Base-by-base conservation (phyloP, 1,140 invertebrate genomes). In the Anthonomus grandis region DNA sequence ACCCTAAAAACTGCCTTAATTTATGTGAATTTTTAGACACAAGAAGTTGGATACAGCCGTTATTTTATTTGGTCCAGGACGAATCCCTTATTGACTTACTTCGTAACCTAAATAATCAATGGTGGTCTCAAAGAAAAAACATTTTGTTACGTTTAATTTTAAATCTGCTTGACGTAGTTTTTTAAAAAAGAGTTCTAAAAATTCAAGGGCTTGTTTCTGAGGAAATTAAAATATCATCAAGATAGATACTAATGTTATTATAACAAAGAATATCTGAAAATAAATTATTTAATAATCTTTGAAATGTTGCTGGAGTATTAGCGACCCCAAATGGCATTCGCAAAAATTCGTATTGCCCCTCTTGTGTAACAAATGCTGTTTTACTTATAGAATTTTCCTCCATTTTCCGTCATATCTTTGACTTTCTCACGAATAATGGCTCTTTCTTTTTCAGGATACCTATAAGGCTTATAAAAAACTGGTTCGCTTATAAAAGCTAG, bases 1-100 rank as follows among this genome's bases (percentile, higher is more conserved):
- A 27, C 0, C 73, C 68, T 2, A 73, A 13, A 48, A 73, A 72
- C 34, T 68, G 57, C 41, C 52, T 55, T 10, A 74, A 49, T 1
- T 65, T 65, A 45, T 72, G 65, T 8, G 66, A 59, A 47, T 70
- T 64, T 22, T 9, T 48, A 1, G 70, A 67, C 19, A 17, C 44
- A 8, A 60, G 45, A 71, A 70, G 6, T 67, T 53, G 2, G 54
- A 25, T 5, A 74, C 64, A 1, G 70, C 72, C 12, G 5, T 49
- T 9, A 55, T 37, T 55, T 55, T 55, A 1, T 17, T 3, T 50
- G 17, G 4, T n/a, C 19, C 18, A 4, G 52, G 52, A 25, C 25
- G 1, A 12, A 55, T 10, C 2, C 21, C 52, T 6, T 19, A 4
- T 22, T 2, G 1, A 17, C 41, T 27, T 15, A 55, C 12, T 18